Base-by-base conservation (phyloP, 2,888 invertebrate species). In the Clanis bilineata region DNA sequence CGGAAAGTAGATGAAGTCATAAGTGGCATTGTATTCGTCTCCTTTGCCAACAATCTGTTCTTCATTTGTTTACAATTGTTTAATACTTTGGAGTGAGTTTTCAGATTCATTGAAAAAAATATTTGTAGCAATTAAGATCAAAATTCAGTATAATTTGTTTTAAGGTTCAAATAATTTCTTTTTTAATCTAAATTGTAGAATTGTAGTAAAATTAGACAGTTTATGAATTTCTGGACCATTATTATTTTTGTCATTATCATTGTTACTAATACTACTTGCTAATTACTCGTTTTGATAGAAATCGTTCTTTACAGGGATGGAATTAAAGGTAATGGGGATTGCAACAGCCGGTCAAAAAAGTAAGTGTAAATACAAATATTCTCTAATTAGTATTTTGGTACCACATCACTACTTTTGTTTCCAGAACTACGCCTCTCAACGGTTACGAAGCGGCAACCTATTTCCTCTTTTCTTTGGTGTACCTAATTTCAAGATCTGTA, bases 51-150 rank as follows among this genome's bases (percentile, higher is more conserved):
- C 69, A 95, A 96, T 73, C 90, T 96, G 54, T 96, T 95, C 84
- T 96, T 95, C 77, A 94, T 96, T 67, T 95, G 96, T 63, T 90
- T 95, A 32, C 95, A 96, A 71, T 89, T 96, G 6, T 95, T 95
- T 71, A 94, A 95, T 73, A 95, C 94, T 62, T 91, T 95, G 64
- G 94, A 94, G 95, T 95, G 82, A 93, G 93, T 74, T 36, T 47
- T 44, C 3, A 12, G 3, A n/a, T n/a, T n/a, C n/a, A n/a, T n/a
- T n/a, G n/a, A n/a, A n/a, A n/a, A n/a, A n/a, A n/a, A n/a, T n/a
- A n/a, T n/a, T n/a, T n/a, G n/a, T n/a, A n/a, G n/a, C n/a, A n/a
- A n/a, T n/a, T n/a, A n/a, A n/a, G n/a, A n/a, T n/a, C n/a, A n/a
- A n/a, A n/a, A n/a, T n/a, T n/a, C n/a, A n/a, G n/a, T n/a, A n/a